A percentile compares a stretch with the other conserved stretches of the same genome.
phyloP scores from a whole-genome alignment of 2,888 invertebrate species.

The Macrostomum cliftonense region DNA sequence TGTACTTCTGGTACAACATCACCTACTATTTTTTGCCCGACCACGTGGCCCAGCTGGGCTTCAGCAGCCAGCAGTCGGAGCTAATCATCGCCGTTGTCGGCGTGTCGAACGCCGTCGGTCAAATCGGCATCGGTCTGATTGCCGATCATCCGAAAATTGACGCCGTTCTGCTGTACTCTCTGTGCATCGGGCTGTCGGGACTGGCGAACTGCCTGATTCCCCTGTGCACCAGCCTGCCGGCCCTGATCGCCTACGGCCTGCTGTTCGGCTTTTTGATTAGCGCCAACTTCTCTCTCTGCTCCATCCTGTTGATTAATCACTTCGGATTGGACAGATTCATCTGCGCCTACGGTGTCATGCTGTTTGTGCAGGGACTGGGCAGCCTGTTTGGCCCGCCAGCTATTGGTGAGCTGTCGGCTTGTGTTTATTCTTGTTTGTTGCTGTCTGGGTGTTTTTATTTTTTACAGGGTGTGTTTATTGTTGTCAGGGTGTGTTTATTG shows the following conservation, averaged over 20 bases:
- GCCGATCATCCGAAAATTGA: slow-evolving; percentile 66
- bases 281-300: slow-evolving; percentile 73
- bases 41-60: slow-evolving; percentile 49
- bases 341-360: slow-evolving; percentile 66
- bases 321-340: slow-evolving; percentile 75
- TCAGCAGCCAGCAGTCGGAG: slow-evolving; percentile 39
- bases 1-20: slow-evolving; percentile 74
- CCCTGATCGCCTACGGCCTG: slow-evolving; percentile 19
- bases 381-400: slow-evolving; percentile 73
- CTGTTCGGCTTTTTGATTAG: slow-evolving; percentile 67
- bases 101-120: slow-evolving; percentile 61
- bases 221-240: slow-evolving; percentile 17
- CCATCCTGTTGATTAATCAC: slow-evolving; percentile 68
- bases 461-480: too few species aligned
- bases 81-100: slow-evolving; percentile 59
- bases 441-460: too few species aligned
- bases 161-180: slow-evolving; percentile 59
- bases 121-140: slow-evolving; percentile 55
- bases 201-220: slow-evolving; percentile 26
- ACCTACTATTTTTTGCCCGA: slow-evolving; percentile 83
- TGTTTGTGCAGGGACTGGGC: slow-evolving; percentile 70
- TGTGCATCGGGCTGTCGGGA: slow-evolving; percentile 47
- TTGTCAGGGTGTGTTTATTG: too few species aligned
- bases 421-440: too few species aligned
- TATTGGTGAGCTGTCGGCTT: slow-evolving; percentile 47